Percentiles rank a stretch among this genome's conserved stretches.
Conservation (phyloP, 2,888 invertebrate species). For the Capitulum mitella region DNA sequence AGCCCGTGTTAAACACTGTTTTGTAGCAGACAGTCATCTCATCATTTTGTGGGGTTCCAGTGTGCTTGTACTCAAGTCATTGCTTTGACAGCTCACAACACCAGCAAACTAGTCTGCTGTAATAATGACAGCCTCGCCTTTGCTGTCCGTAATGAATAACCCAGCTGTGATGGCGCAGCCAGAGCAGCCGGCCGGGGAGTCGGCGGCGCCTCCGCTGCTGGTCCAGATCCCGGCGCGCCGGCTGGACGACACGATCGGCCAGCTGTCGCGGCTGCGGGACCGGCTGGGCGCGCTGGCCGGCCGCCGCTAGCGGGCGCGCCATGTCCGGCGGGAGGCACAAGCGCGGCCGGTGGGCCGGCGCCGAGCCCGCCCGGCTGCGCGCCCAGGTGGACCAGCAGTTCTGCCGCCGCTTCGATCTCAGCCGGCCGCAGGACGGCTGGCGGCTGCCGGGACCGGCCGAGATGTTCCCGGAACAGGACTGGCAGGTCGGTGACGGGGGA, state of each 20-base stretch:
- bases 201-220: background rate
- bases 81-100: too few relatives aligned
- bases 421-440: slow-evolving; percentile 35
- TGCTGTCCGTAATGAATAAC: background rate
- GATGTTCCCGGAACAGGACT: slow-evolving; percentile 30
- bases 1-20: too few relatives aligned
- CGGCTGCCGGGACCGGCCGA: slow-evolving; percentile 29
- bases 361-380: background rate
- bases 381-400: background rate
- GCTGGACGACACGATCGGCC: background rate
- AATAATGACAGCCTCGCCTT: too few relatives aligned
- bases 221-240: background rate
- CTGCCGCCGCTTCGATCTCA: background rate
- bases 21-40: too few relatives aligned
- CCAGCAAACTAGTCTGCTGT: too few relatives aligned
- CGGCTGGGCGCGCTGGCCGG: slow-evolving; percentile 12
- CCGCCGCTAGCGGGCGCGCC: background rate
- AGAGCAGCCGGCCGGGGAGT: background rate
- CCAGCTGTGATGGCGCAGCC: background rate
- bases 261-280: background rate
- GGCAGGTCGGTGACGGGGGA: too few relatives aligned
- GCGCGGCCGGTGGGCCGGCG: slow-evolving; percentile 3
- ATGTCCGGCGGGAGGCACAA: background rate
- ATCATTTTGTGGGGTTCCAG: too few relatives aligned
- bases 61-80: too few relatives aligned